A percentile compares a stretch with the other conserved stretches of the same genome.
Conservation (phyloP, 2,797 vertebrate genomes). For the Diplodus puntazzo region DNA sequence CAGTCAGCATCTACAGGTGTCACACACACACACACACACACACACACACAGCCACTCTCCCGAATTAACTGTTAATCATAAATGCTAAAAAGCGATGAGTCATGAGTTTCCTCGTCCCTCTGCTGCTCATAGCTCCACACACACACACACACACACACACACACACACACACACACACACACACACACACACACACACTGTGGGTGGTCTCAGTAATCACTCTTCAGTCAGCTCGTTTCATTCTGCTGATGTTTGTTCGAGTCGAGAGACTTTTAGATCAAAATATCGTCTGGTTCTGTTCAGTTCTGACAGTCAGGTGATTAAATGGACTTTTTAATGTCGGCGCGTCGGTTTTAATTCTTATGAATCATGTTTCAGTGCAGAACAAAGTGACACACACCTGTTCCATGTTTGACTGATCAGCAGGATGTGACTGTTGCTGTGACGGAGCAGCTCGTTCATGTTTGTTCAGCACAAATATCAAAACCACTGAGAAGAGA, state of each 20-base stretch:
- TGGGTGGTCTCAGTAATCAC: conserved; percentile 25
- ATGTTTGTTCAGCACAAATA: too few relatives aligned
- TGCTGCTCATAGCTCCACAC: conserved; percentile 22
- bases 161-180: conserved; percentile 8
- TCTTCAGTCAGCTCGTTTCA: conserved; percentile 44
- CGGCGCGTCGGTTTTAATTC: neutral
- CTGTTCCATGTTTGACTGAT: neutral
- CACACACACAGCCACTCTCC: conserved; percentile 61
- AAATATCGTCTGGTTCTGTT: conserved; percentile 5
- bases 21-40: conserved; percentile 18
- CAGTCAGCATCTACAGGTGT: conserved; percentile 63
- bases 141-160: too few relatives aligned
- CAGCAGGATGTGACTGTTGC: too few relatives aligned
- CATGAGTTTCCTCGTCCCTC: conserved; percentile 51
- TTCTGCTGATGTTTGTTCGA: conserved; percentile 62
- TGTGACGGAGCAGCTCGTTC: too few relatives aligned
- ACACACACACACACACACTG: conserved; percentile 20
- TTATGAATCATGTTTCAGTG: neutral
- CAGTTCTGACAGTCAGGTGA: conserved; percentile 1
- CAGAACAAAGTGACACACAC: neutral
- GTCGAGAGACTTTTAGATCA: conserved; percentile 5
- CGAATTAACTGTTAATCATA: conserved; percentile 78
- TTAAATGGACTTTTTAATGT: conserved; percentile 19
- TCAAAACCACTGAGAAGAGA: too few relatives aligned
- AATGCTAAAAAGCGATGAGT: conserved; percentile 61